Base-by-base conservation (phyloP, 2,888 invertebrate species). In the Eristalinus aeneus region DNA sequence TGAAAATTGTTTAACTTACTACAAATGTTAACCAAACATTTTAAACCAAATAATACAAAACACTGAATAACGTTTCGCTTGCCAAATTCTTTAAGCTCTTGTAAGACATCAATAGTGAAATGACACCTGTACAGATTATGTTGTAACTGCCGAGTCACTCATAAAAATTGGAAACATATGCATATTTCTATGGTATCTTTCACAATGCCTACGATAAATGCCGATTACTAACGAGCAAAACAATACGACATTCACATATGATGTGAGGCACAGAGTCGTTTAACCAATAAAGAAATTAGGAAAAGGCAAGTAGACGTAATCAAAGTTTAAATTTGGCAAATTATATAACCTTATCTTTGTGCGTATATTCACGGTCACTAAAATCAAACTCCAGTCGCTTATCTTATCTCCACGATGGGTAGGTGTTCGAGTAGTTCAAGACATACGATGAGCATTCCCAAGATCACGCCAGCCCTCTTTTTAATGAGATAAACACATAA, bases 391-490 rank as follows among this genome's bases (percentile, higher is more conserved):
- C 16, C 22, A 6, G 31, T 32, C 69, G 69, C 63, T 71, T 71
- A 71, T 77, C 77, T 77, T 77, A 71, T 77, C 77, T 71, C 10
- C 11, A 61, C 8, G 46, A 34, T 68, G 61, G 54, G 69, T 10
- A 27, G 76, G 31, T 67, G 75, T 34, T n/a, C 16, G 23, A 39
- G 23, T 67, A 54, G 53, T 34, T 61, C 63, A 63, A 63, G 63
- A 27, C 10, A 27, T 31, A 11, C 22, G 32, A 72, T 65, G 64
- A 65, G 46, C 63, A 27, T 34, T 60, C 58, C 46, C 16, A n/a
- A 46, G 32, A 71, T 78, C 71, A 78, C 77, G 71, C 64, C 71
- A 77, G 77, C 5, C 2, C 39, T 46, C 46, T 16, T 46, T 3
- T n/a, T 46, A 3, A 46, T 16, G 46, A 78, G 64, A 64, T 78